Evolutionary conservation across 2,888 invertebrate genomes (phyloP).

Genomic region (Galerucella nymphaeae): DNA sequence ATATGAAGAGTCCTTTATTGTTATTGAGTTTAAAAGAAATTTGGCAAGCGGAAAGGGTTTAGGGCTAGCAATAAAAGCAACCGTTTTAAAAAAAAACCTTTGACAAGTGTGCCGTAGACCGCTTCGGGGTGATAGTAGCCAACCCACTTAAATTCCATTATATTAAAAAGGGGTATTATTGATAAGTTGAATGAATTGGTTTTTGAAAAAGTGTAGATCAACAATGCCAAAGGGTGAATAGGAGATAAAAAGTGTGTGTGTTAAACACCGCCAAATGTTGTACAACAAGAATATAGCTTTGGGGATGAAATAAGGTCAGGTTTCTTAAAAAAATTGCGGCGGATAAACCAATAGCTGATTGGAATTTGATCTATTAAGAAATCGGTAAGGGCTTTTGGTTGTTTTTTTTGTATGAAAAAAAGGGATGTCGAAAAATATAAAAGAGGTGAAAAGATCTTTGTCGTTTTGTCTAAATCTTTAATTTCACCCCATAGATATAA

Average conservation of each 20-base stretch:
- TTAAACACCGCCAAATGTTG: slow-evolving; percentile 52
- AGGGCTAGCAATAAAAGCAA: slow-evolving; percentile 37
- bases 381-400: slow-evolving; percentile 14
- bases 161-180: slow-evolving; percentile 45
- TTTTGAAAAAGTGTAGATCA: slow-evolving; percentile 36
- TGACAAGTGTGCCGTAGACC: slow-evolving; percentile 49
- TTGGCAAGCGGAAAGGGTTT: slow-evolving; percentile 43
- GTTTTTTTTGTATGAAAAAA: background rate
- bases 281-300: slow-evolving; percentile 47
- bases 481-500: no score
- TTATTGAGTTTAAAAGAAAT: slow-evolving; percentile 26
- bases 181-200: slow-evolving; percentile 44
- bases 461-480: no score
- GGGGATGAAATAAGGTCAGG: slow-evolving; percentile 33
- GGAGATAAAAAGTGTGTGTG: slow-evolving; percentile 49
- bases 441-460: no score
- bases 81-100: slow-evolving; percentile 42
- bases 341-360: slow-evolving; percentile 24
- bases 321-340: slow-evolving; percentile 34
- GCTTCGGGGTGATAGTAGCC: slow-evolving; percentile 41
- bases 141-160: slow-evolving; percentile 44
- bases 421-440: background rate
- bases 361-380: slow-evolving; percentile 25
- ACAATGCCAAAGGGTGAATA: slow-evolving; percentile 47
- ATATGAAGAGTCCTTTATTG: slow-evolving; percentile 26